A percentile compares a stretch with the other conserved stretches of the same genome.
phyloP scores from a whole-genome alignment of 2,797 vertebrate species.

The Lacerta agilis region DNA sequence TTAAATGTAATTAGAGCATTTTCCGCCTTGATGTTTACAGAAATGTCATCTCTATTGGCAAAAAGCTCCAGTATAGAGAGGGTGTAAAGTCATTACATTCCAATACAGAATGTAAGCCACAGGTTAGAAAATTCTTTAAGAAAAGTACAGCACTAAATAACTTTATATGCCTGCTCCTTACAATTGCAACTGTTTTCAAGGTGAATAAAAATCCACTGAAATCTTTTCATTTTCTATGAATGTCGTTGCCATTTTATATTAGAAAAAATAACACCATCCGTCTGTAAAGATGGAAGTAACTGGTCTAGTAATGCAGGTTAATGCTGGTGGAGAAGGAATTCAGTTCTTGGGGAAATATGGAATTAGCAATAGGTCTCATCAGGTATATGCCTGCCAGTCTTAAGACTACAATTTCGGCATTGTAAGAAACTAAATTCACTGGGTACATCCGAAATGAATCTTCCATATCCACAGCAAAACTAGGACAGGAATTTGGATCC shows the following conservation, averaged over 20 bases:
- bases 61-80: background rate
- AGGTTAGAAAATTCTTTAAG: background rate
- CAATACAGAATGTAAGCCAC: background rate
- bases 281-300: slow-evolving; percentile 31
- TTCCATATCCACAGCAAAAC: slow-evolving; percentile 1
- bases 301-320: background rate
- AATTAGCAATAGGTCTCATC: background rate
- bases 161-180: background rate
- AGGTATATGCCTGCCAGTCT: background rate
- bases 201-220: background rate
- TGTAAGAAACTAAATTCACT: background rate
- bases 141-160: background rate
- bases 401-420: fast-evolving
- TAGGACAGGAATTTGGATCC: slow-evolving; percentile 12
- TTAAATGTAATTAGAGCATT: background rate
- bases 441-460: background rate
- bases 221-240: slow-evolving; percentile 7
- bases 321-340: background rate
- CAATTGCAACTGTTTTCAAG: background rate
- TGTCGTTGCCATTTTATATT: background rate
- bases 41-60: background rate
- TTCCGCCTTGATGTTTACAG: background rate
- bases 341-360: background rate
- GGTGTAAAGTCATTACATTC: no score
- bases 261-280: background rate